Evolutionary conservation across 2,888 invertebrate species (phyloP), one percentile per base, ranked within the genome.

Genomic region (Drosophila colorata): DNA sequence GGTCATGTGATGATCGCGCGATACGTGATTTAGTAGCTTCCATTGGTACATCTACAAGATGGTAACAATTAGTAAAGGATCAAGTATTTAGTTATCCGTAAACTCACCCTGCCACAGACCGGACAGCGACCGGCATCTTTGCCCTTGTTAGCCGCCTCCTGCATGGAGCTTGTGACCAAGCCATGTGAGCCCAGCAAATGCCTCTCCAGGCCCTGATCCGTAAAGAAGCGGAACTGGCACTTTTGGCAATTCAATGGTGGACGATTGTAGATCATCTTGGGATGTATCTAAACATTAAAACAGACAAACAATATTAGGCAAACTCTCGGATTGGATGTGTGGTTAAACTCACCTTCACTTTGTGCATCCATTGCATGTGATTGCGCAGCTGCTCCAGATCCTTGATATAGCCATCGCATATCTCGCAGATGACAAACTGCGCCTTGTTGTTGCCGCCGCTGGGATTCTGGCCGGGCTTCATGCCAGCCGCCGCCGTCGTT

Each of bases 351-450:
- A 92, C 92, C 93, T 98, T 98, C 80, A 98, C 97, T 94, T 98
- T 98, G 92, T 98, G 98, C 91, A 98, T 98, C 97, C 98, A 98
- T 91, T 98, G 98, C 97, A 98, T 98, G 91, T 98, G 98, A 92
- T 98, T 98, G 74, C 98, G 94, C 72, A 98, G 93, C 91, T 98
- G 98, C 89, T 98, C 98, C 89, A 98, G 93, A 92, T 98, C 98
- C 93, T 98, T 98, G 71, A 98, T 98, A 91, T 98, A 98, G 20
- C 98, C 98, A 90, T 98, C 98, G 93, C 98, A 99, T 74, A 98
- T 98, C 93, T 98, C 98, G 92, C 98, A 99, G 80, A 98, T 97
- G 76, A 98, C 98, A 92, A 97, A 97, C 28, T 96, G 95, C 81
- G 95, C 95, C 92, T 97, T 97, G 69, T 94, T 94, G 74, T 94